Percentiles rank a stretch among this genome's conserved stretches.
These are phyloP conservation scores for Glaucidium brasilianum DNA, from an alignment of 2,113 vertebrate genomes.

Conservation along the genomic window DNA sequence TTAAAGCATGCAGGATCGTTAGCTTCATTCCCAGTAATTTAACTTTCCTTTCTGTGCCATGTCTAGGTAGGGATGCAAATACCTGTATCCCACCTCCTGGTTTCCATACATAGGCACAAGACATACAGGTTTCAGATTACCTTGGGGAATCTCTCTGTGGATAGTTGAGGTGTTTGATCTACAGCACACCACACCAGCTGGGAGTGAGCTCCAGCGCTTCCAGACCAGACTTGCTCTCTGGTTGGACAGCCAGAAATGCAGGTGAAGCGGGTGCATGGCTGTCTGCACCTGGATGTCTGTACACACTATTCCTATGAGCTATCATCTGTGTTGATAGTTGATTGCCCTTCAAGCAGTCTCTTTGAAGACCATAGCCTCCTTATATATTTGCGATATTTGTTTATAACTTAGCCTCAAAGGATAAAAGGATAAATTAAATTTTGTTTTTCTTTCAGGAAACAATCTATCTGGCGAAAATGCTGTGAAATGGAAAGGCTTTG, in stretches of 20 bases:
- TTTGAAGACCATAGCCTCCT: neutral
- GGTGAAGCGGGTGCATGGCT: rapidly evolving
- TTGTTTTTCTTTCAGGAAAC: neutral
- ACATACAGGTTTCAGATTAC: neutral
- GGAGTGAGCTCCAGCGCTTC: neutral
- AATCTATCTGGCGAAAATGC: neutral
- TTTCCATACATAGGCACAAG: neutral
- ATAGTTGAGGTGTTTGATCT: neutral
- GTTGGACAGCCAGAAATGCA: neutral
- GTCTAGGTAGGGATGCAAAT: neutral
- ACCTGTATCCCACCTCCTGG: neutral
- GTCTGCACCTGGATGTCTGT: neutral
- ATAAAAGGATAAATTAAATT: neutral
- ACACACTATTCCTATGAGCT: neutral
- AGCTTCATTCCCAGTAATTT: neutral
- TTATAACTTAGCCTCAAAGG: neutral
- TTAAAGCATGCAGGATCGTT: neutral
- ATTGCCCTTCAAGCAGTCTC: neutral
- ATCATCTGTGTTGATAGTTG: neutral
- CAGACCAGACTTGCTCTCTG: neutral
- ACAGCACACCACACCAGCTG: neutral
- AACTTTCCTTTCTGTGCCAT: neutral
- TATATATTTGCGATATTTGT: neutral
- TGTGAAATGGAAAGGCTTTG: neutral
- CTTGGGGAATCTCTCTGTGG: neutral